Percentiles rank a stretch among this genome's conserved stretches.
Evolutionary conservation across 2,888 invertebrate species (phyloP).

Genomic region (Timandra comae): DNA sequence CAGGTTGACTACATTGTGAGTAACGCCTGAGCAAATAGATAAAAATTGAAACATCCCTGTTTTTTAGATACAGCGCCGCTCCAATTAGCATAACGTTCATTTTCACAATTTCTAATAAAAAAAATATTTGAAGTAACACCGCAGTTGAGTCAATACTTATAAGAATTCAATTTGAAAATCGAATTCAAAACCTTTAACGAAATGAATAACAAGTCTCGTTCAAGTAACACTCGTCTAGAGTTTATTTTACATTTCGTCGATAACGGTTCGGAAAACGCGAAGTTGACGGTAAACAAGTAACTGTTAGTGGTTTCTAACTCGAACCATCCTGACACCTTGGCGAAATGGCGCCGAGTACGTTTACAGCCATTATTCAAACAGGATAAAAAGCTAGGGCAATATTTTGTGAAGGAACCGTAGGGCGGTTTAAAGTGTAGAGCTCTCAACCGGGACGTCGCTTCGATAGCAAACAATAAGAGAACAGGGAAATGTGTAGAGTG

Average conservation of each 20-base stretch:
- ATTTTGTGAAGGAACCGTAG: constrained; percentile 71
- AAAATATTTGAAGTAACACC: background rate
- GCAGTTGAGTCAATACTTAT: too few species aligned
- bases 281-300: constrained; percentile 71
- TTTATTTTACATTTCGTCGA: constrained; percentile 68
- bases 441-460: constrained; percentile 58
- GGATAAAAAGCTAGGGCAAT: constrained; percentile 74
- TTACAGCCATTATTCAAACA: constrained; percentile 75
- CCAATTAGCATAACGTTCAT: too few species aligned
- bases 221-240: constrained; percentile 53
- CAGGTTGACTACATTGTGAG: too few species aligned
- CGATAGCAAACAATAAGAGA: constrained; percentile 71
- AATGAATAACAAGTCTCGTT: constrained; percentile 36
- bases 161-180: background rate
- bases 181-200: background rate
- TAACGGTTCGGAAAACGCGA: constrained; percentile 63
- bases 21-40: too few species aligned
- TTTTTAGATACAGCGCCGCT: too few species aligned
- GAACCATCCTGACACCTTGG: constrained; percentile 68
- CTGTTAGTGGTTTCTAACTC: constrained; percentile 67
- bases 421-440: constrained; percentile 74
- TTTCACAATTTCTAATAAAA: background rate
- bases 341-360: constrained; percentile 68
- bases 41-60: background rate
- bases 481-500: constrained; percentile 39